Percentiles rank a stretch among this genome's conserved stretches.
phyloP scores from a whole-genome alignment of 2,888 invertebrate genomes.

The Andrena hattorfiana region DNA sequence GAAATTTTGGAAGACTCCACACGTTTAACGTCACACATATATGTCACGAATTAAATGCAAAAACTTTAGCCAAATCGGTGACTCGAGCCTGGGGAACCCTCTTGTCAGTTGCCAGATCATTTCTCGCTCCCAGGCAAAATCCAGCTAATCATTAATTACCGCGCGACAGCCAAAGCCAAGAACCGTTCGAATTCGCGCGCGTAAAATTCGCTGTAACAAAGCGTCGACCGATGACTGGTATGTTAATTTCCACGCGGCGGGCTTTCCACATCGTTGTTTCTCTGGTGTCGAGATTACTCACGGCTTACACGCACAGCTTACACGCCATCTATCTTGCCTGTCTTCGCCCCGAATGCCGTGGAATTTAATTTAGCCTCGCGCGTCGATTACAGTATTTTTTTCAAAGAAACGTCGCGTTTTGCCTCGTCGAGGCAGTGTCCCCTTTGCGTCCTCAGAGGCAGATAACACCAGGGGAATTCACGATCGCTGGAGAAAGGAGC shows the following conservation, averaged over 20 bases:
- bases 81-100: neutral
- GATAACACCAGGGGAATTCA: neutral
- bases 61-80: too few relatives aligned
- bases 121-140: slow-evolving; percentile 1
- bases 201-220: neutral
- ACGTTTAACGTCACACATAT: too few relatives aligned
- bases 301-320: slow-evolving; percentile 36
- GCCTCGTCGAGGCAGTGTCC: neutral
- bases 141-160: slow-evolving; percentile 57
- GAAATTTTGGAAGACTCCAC: too few relatives aligned
- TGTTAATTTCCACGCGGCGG: slow-evolving; percentile 15
- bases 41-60: too few relatives aligned
- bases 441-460: neutral
- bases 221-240: neutral
- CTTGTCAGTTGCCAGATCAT: slow-evolving; percentile 15
- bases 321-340: slow-evolving; percentile 31
- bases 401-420: neutral
- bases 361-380: slow-evolving; percentile 36
- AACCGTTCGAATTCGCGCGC: neutral
- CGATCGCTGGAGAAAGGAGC: slow-evolving; percentile 5
- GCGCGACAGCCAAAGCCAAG: neutral
- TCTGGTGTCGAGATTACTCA: slow-evolving; percentile 14
- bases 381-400: slow-evolving; percentile 6
- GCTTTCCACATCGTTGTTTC: neutral
- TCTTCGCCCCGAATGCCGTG: slow-evolving; percentile 3